phyloP scores from a whole-genome alignment of 1,140 invertebrate species.

The Bombyx mandarina region DNA sequence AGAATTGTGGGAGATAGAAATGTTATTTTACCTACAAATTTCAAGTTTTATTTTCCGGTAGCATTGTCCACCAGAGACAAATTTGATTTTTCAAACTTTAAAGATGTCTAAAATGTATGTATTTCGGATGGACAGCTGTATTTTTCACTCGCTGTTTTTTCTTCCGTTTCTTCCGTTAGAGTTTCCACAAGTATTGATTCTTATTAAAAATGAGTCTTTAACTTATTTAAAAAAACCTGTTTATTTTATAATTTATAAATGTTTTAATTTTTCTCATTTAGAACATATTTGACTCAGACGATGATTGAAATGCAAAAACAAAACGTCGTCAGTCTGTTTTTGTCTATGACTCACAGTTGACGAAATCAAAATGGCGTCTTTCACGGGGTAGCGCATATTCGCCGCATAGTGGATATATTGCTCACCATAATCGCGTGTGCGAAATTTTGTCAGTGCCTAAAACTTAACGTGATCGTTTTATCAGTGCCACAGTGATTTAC shows the following conservation, averaged over 20 bases:
- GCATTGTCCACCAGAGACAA: no score
- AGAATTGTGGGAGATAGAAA: no score
- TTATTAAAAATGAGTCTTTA: no score
- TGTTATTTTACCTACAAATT: no score
- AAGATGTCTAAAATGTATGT: no score
- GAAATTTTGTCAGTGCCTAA: constrained; percentile 37
- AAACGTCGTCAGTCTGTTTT: constrained; percentile 26
- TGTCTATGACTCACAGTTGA: constrained; percentile 61
- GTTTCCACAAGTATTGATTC: no score
- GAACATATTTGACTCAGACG: background rate
- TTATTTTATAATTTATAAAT: background rate
- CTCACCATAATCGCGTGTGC: constrained; percentile 45
- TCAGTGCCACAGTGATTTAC: constrained; percentile 34
- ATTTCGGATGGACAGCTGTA: no score
- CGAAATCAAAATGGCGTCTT: constrained; percentile 71
- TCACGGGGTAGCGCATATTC: constrained; percentile 60
- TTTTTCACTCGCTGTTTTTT: no score
- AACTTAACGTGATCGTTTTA: constrained; percentile 28
- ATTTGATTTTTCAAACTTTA: no score
- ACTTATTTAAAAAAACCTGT: background rate
- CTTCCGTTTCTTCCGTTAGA: background rate
- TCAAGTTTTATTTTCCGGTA: no score
- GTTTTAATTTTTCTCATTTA: background rate
- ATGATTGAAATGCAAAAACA: constrained; percentile 6
- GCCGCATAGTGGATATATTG: constrained; percentile 43